Conservation (phyloP, 2,797 vertebrate genomes). For the Mastacembelus armatus region DNA sequence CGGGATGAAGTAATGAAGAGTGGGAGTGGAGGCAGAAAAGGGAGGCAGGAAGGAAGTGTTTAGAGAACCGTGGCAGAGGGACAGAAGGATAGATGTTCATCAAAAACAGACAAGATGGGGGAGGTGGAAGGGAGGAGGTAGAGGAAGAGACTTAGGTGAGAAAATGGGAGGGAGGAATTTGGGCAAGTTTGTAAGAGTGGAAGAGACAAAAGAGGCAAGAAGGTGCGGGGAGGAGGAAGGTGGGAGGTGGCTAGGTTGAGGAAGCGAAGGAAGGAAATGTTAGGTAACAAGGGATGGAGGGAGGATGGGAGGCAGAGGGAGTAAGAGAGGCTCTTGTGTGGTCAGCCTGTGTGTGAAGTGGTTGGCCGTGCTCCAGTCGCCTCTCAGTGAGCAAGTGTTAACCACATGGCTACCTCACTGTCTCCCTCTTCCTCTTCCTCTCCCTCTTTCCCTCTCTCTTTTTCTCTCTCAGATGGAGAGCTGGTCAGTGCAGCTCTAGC, state of each 20-base stretch:
- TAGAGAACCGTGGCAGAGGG: conserved; percentile 16
- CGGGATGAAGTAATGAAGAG: not conserved
- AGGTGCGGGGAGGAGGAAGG: conserved; percentile 35
- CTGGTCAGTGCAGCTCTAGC: conserved; percentile 74
- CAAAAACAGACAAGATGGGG: conserved; percentile 55
- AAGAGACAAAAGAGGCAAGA: conserved; percentile 57
- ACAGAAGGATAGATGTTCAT: conserved; percentile 54
- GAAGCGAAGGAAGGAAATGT: conserved; percentile 74
- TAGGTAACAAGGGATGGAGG: conserved; percentile 78
- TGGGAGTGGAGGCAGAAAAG: conserved; percentile 22
- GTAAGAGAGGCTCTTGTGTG: conserved; percentile 83
- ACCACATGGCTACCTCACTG: conserved; percentile 81
- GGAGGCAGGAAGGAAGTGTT: conserved; percentile 27
- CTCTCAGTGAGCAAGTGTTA: conserved; percentile 83
- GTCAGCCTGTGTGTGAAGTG: conserved; percentile 83
- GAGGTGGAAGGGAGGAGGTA: conserved; percentile 59
- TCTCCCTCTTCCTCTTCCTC: conserved; percentile 51
- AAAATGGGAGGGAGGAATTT: conserved; percentile 56
- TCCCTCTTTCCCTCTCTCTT: conserved; percentile 39
- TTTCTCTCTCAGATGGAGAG: conserved; percentile 72
- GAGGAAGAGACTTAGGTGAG: conserved; percentile 55
- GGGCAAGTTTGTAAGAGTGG: conserved; percentile 41
- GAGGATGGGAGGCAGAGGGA: conserved; percentile 77
- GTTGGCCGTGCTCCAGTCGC: conserved; percentile 82
- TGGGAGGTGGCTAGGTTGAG: conserved; percentile 54